Evolutionary conservation across 2,888 invertebrate species (phyloP).

Genomic region (Tachina lurida): DNA sequence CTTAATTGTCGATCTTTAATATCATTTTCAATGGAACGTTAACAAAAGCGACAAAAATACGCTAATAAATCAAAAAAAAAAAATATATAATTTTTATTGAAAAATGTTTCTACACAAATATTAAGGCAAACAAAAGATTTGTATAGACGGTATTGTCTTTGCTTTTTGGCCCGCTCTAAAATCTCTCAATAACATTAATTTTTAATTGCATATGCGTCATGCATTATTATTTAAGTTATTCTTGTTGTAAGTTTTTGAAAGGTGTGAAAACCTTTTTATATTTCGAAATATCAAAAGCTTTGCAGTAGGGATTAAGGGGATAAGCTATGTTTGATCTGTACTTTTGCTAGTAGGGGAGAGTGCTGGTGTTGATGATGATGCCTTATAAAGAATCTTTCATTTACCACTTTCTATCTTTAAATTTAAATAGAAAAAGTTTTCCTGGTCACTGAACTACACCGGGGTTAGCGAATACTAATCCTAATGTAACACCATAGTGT

Average conservation of each 20-base stretch:
- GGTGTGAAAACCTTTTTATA: slow-evolving; percentile 12
- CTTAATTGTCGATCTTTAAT: slow-evolving; percentile 42
- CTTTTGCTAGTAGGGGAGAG: too few species aligned
- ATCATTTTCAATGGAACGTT: slow-evolving; percentile 32
- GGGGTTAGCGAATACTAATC: too few species aligned
- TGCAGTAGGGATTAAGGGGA: too few species aligned
- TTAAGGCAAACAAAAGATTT: slow-evolving; percentile 34
- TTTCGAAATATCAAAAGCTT: not conserved
- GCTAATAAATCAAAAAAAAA: slow-evolving; percentile 63
- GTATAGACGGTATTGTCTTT: not conserved
- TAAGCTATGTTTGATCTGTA: too few species aligned
- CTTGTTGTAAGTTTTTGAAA: slow-evolving; percentile 28
- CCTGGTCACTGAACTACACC: too few species aligned
- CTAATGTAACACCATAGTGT: too few species aligned
- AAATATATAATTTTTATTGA: slow-evolving; percentile 62
- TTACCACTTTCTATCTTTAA: too few species aligned
- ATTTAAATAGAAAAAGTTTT: too few species aligned
- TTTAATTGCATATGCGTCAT: not conserved
- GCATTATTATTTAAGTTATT: not conserved
- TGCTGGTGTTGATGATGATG: too few species aligned
- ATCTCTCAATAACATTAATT: not conserved
- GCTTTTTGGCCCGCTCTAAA: not conserved
- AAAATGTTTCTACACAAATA: slow-evolving; percentile 23
- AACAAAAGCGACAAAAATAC: slow-evolving; percentile 22
- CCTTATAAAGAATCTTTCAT: too few species aligned